phyloP scores from a whole-genome alignment of 2,888 invertebrate species.

The Drosophila rellima region DNA sequence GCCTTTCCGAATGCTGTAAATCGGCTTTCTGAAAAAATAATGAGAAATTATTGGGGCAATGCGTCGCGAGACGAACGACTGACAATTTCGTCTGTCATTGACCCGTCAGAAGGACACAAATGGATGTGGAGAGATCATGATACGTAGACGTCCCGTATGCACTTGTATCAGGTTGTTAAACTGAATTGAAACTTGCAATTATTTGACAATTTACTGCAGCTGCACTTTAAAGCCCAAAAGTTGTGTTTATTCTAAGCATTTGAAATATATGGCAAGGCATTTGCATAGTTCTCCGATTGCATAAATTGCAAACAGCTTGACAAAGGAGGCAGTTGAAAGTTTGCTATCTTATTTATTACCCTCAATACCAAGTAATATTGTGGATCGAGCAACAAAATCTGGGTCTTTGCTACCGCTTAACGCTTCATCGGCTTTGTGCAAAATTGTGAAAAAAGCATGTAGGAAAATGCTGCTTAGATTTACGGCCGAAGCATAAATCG shows the following conservation, averaged over 20 bases:
- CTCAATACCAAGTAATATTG: slow-evolving; percentile 2
- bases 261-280: background rate
- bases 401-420: slow-evolving; percentile 1
- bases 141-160: slow-evolving; percentile 18
- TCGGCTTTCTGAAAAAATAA: slow-evolving; percentile 57
- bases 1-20: slow-evolving; percentile 38
- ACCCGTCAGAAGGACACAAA: slow-evolving; percentile 1
- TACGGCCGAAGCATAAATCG: slow-evolving; percentile 44
- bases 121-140: slow-evolving; percentile 6
- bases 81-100: background rate
- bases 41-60: slow-evolving; percentile 62
- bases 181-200: background rate
- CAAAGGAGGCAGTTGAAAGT: background rate
- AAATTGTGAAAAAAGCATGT: slow-evolving; percentile 34
- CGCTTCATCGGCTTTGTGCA: slow-evolving; percentile 28
- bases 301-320: slow-evolving; percentile 13
- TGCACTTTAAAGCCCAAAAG: background rate
- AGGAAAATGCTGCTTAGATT: slow-evolving; percentile 30
- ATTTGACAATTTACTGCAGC: background rate
- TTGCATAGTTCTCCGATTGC: background rate
- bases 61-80: slow-evolving; percentile 28
- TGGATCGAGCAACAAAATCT: slow-evolving; percentile 9
- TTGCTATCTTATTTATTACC: slow-evolving; percentile 23
- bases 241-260: slow-evolving; percentile 1
- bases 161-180: background rate